Conservation (phyloP, 2,888 invertebrate species). For the Torymus auratus region DNA sequence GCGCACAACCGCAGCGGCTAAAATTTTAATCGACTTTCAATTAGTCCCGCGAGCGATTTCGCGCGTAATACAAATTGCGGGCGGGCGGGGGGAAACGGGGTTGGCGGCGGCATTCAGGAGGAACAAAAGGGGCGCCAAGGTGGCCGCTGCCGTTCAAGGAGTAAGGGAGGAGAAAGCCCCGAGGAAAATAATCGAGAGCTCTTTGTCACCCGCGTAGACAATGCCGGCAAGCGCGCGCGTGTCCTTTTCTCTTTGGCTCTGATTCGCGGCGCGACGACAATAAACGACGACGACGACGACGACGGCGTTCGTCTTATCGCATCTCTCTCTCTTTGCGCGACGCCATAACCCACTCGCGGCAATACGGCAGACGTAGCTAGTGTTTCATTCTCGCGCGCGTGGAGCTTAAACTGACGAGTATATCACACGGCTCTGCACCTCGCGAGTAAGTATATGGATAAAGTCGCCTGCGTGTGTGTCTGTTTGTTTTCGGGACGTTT, state of each 20-base stretch:
- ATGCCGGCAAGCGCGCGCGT: slow-evolving; percentile 55
- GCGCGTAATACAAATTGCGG: neutral
- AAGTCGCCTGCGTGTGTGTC: too few relatives aligned
- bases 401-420: too few relatives aligned
- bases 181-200: slow-evolving; percentile 64
- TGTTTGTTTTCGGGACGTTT: too few relatives aligned
- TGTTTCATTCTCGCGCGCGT: too few relatives aligned
- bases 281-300: neutral
- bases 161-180: slow-evolving; percentile 53
- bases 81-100: neutral
- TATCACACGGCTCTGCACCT: too few relatives aligned
- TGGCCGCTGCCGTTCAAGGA: too few relatives aligned
- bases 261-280: too few relatives aligned
- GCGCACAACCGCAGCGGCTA: neutral
- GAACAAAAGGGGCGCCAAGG: too few relatives aligned
- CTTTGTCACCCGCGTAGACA: slow-evolving; percentile 62
- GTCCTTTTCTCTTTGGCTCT: neutral
- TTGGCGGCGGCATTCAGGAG: neutral
- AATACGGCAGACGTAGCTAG: too few relatives aligned
- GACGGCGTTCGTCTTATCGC: neutral
- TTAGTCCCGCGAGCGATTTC: slow-evolving; percentile 13
- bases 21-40: slow-evolving; percentile 45
- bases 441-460: too few relatives aligned
- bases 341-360: too few relatives aligned
- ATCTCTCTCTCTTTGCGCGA: too few relatives aligned